Percentiles rank a stretch among this genome's conserved stretches.
These are phyloP conservation scores for Lampropteryx suffumata DNA, from an alignment of 2,888 invertebrate species.

Conservation along the genomic window DNA sequence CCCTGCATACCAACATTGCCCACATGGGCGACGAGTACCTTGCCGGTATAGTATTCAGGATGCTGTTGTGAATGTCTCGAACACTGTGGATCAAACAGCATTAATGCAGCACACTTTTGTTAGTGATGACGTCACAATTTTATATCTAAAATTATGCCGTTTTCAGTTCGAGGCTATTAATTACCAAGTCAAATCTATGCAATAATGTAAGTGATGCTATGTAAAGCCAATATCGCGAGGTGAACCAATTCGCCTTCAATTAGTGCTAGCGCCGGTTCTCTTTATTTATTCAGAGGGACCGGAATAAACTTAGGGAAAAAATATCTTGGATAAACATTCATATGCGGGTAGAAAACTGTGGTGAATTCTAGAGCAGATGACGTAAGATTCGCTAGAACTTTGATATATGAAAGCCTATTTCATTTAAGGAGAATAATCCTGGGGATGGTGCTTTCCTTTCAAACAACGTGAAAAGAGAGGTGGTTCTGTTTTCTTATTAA, in stretches of 20 bases:
- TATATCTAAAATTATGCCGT: too few species aligned
- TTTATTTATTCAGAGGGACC: conserved; percentile 66
- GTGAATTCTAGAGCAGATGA: conserved; percentile 44
- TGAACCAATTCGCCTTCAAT: conserved; percentile 60
- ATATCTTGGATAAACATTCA: conserved; percentile 62
- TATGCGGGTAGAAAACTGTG: conserved; percentile 46
- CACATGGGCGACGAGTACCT: too few species aligned
- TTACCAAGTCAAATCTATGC: conserved; percentile 50
- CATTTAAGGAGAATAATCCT: conserved; percentile 23
- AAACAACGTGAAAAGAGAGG: conserved; percentile 3
- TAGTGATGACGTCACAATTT: too few species aligned
- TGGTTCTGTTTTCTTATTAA: conserved; percentile 9
- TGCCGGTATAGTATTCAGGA: too few species aligned
- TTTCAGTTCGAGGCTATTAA: conserved; percentile 35
- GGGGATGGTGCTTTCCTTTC: conserved; percentile 13
- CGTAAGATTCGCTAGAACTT: conserved; percentile 40
- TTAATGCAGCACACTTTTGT: too few species aligned
- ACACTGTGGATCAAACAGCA: too few species aligned
- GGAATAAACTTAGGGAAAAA: conserved; percentile 58
- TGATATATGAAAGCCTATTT: conserved; percentile 39
- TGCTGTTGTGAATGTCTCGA: too few species aligned
- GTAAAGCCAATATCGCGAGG: conserved; percentile 43
- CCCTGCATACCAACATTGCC: too few species aligned
- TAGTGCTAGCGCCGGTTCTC: conserved; percentile 55
- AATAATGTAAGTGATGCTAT: conserved; percentile 49